phyloP scores from a whole-genome alignment of 2,797 vertebrate species.

The Monodelphis domestica region DNA sequence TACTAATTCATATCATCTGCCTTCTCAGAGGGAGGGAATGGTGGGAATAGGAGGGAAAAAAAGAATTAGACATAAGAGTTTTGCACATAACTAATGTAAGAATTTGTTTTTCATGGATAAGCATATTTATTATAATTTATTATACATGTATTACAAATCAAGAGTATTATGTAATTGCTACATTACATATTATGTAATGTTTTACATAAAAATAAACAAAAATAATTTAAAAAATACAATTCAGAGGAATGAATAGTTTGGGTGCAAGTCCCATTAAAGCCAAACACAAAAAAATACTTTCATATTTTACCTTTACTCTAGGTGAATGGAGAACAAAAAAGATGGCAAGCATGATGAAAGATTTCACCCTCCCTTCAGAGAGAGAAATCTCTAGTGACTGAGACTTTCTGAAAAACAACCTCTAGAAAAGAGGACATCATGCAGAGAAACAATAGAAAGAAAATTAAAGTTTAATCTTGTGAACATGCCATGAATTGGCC shows the following conservation, averaged over 20 bases:
- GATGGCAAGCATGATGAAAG: slow-evolving; percentile 31
- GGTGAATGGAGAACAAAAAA: slow-evolving; percentile 3
- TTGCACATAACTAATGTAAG: too few species aligned
- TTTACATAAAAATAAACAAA: slow-evolving; percentile 46
- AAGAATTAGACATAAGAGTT: too few species aligned
- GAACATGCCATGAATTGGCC: slow-evolving; percentile 38
- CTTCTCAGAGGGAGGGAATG: too few species aligned
- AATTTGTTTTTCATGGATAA: too few species aligned
- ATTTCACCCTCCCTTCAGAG: slow-evolving; percentile 24
- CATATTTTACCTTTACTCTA: slow-evolving; percentile 59
- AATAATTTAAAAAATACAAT: slow-evolving; percentile 62
- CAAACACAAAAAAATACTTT: slow-evolving; percentile 47
- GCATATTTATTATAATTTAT: too few species aligned
- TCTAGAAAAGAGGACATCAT: slow-evolving; percentile 19
- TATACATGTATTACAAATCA: too few species aligned
- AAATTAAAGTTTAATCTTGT: slow-evolving; percentile 36
- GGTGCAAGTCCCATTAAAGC: slow-evolving; percentile 47
- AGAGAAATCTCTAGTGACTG: slow-evolving; percentile 1
- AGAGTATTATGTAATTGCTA: too few species aligned
- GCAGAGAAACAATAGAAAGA: neutral
- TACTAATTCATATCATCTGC: too few species aligned
- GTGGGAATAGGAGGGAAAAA: too few species aligned
- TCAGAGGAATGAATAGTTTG: slow-evolving; percentile 46
- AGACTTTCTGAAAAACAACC: slow-evolving; percentile 6
- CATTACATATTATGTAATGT: too few species aligned